A percentile compares a stretch with the other conserved stretches of the same genome.
Evolutionary conservation across 2,113 vertebrate genomes (phyloP).

Genomic region (Antechinus stuartii): DNA sequence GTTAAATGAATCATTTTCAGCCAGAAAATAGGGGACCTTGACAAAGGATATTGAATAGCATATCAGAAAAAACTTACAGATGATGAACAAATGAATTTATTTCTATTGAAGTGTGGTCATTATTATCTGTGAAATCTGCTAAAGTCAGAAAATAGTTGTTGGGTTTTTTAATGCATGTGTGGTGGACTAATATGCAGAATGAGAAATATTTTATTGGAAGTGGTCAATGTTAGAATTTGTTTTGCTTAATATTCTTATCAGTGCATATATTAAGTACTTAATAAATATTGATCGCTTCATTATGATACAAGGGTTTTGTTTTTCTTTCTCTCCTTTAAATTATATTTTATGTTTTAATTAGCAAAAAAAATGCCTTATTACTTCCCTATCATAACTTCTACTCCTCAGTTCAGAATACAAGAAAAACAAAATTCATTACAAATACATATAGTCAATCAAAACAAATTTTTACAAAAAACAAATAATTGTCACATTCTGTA

Average conservation of each 20-base stretch:
- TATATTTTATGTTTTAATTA: neutral
- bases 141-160: neutral
- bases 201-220: neutral
- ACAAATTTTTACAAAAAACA: too few relatives aligned
- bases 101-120: constrained; percentile 5
- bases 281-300: neutral
- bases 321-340: neutral
- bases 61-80: neutral
- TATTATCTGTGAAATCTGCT: constrained; percentile 4
- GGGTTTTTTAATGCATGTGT: neutral
- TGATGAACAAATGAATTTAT: constrained; percentile 16
- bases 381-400: too few relatives aligned
- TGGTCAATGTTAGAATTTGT: neutral
- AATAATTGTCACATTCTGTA: too few relatives aligned
- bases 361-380: too few relatives aligned
- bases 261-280: neutral
- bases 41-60: neutral
- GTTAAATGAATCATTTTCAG: constrained; percentile 26
- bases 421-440: too few relatives aligned
- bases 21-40: neutral
- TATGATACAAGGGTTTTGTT: neutral
- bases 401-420: too few relatives aligned
- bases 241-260: neutral
- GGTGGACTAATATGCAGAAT: neutral
- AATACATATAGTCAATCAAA: too few relatives aligned